phyloP scores from a whole-genome alignment of 2,888 invertebrate genomes.

The Linnaemya tessellans region DNA sequence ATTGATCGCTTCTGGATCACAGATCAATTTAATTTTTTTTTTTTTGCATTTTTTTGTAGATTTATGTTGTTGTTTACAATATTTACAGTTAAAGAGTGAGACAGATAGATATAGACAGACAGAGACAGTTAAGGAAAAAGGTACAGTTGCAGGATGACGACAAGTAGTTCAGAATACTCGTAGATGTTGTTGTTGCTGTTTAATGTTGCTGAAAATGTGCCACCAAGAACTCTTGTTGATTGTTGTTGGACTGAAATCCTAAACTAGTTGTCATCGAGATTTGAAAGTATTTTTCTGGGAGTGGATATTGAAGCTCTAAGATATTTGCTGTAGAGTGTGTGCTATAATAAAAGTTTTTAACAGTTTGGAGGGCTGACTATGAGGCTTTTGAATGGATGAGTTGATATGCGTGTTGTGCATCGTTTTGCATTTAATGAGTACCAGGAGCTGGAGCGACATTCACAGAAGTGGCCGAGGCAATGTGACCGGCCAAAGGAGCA shows the following conservation, averaged over 20 bases:
- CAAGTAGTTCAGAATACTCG: constrained; percentile 52
- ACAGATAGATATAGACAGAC: constrained; percentile 44
- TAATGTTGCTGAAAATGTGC: constrained; percentile 72
- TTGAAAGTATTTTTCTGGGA: constrained; percentile 16
- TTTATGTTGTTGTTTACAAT: constrained; percentile 68
- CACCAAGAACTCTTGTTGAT: constrained; percentile 53
- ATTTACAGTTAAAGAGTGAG: constrained; percentile 64
- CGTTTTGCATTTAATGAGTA: constrained; percentile 75
- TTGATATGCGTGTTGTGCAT: constrained; percentile 5
- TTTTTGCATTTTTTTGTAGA: neutral
- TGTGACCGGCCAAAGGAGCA: constrained; percentile 80
- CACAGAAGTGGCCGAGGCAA: constrained; percentile 76
- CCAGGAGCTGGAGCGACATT: constrained; percentile 81
- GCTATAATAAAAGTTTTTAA: constrained; percentile 32
- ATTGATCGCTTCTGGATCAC: constrained; percentile 46
- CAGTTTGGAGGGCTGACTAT: neutral
- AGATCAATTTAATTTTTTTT: constrained; percentile 44
- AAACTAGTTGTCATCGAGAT: constrained; percentile 20
- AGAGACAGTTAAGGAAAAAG: constrained; percentile 31
- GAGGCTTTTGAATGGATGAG: constrained; percentile 11
- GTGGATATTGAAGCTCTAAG: neutral
- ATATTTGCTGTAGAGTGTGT: constrained; percentile 53
- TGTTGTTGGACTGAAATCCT: constrained; percentile 74
- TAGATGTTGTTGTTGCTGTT: constrained; percentile 20
- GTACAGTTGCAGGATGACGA: constrained; percentile 20